These are phyloP conservation scores for Phytoseiulus persimilis DNA, from an alignment of 2,888 invertebrate genomes.

Conservation along the genomic window DNA sequence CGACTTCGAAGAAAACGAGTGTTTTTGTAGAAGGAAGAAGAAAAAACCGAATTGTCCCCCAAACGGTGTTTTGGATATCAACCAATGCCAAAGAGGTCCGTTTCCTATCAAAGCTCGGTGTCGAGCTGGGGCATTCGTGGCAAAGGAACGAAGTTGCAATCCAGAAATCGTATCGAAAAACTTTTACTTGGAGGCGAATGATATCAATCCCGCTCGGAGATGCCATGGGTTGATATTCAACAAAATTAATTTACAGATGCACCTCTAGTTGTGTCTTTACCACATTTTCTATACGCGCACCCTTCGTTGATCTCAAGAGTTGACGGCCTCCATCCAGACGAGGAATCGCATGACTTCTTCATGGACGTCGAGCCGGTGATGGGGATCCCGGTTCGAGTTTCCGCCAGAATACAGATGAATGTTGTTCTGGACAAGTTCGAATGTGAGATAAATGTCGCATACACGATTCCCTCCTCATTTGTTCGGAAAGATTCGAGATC, in stretches of 20 bases:
- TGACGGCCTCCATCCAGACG: conserved; percentile 61
- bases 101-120: not conserved
- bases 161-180: too few relatives aligned
- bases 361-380: conserved; percentile 64
- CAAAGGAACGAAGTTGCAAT: too few relatives aligned
- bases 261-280: conserved; percentile 71
- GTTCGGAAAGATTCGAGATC: not conserved
- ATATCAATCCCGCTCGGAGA: too few relatives aligned
- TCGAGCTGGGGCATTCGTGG: too few relatives aligned
- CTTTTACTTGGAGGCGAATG: too few relatives aligned
- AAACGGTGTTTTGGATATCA: conserved; percentile 9
- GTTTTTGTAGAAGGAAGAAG: conserved; percentile 40
- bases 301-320: conserved; percentile 59
- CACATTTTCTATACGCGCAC: conserved; percentile 71
- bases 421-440: conserved; percentile 40
- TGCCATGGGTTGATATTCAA: not conserved
- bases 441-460: not conserved
- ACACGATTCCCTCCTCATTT: not conserved
- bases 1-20: conserved; percentile 32
- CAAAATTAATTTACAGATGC: conserved; percentile 58
- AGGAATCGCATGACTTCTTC: conserved; percentile 62
- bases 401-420: conserved; percentile 70
- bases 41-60: not conserved
- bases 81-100: not conserved
- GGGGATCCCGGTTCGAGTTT: conserved; percentile 61